Evolutionary conservation across 1,140 invertebrate species (phyloP).

Genomic region (Gryon sp.): DNA sequence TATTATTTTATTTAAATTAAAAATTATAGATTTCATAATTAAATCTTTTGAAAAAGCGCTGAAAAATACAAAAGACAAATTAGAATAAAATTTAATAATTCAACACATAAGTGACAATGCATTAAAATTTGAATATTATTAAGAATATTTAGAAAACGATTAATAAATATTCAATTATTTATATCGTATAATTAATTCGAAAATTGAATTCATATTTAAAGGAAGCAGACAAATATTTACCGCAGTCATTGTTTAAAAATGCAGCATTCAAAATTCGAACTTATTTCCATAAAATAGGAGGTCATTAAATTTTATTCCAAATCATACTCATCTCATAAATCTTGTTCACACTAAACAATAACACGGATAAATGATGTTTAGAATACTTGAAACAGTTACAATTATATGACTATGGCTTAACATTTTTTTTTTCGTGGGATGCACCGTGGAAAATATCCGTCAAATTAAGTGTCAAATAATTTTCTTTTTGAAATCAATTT

Average conservation of each 20-base stretch:
- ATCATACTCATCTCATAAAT: constrained; percentile 45
- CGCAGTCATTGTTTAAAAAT: constrained; percentile 44
- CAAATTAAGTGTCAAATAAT: no score
- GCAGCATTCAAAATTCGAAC: constrained; percentile 9
- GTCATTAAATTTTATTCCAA: constrained; percentile 44
- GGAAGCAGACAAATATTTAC: constrained; percentile 11
- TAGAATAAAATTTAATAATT: no score
- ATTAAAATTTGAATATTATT: constrained; percentile 6
- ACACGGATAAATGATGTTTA: not conserved
- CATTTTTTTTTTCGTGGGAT: no score
- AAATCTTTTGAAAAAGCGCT: no score
- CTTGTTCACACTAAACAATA: constrained; percentile 20
- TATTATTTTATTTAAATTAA: no score
- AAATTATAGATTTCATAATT: no score
- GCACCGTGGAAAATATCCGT: no score
- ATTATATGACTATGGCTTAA: no score
- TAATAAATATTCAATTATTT: constrained; percentile 35
- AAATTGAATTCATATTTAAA: constrained; percentile 14
- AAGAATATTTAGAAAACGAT: not conserved
- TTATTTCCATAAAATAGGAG: constrained; percentile 45
- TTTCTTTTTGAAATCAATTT: no score
- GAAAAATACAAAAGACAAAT: not conserved
- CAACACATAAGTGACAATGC: not conserved
- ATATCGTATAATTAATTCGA: constrained; percentile 13
- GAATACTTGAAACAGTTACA: not conserved